Base-by-base conservation (phyloP, 2,888 invertebrate species). In the Apotomis turbidana region DNA sequence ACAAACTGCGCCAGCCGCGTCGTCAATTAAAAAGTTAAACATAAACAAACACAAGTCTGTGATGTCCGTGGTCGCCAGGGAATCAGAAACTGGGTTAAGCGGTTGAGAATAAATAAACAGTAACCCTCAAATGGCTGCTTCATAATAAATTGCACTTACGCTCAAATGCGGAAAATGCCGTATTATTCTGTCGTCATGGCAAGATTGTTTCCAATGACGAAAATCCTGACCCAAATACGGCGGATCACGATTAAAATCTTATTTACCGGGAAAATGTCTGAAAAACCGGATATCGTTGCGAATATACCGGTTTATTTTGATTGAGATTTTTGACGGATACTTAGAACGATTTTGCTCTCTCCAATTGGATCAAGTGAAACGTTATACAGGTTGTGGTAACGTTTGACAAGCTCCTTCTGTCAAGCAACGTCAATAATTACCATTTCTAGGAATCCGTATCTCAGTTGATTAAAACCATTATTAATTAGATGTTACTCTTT, bases 231-330 rank as follows among this genome's bases (percentile, higher is more conserved):
- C 68, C 52, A 54, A 60, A 68, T 68, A 27, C 44, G 44, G n/a
- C 55, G 44, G 46, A 46, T 57, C 59, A 38, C 59, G 41, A 38
- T 59, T 67, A 67, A 68, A 54, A 68, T 60, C 52, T 57, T 44
- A 58, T 67, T 67, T 67, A 10, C 49, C 57, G 57, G 49, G 49
- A 58, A 67, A 38, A 67, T 49, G n/a, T 66, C 57, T 58, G n/a
- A 58, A 52, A 3, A 36, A 5, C 36, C 12, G 36, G 44, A 46
- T 41, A 38, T 49, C 49, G 10, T 49, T 27, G 41, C 13, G 4
- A 41, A 38, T 41, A 5, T 13, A 59, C 41, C 12, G 13, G 13
- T n/a, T 38, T 41, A 41, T 12, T 58, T 41, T 41, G n/a, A 58
- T 41, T 41, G 5, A 4, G 6, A 12, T 41, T n/a, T 41, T 41